Base-by-base conservation (phyloP, 2,888 invertebrate species). In the Lithophane socia region DNA sequence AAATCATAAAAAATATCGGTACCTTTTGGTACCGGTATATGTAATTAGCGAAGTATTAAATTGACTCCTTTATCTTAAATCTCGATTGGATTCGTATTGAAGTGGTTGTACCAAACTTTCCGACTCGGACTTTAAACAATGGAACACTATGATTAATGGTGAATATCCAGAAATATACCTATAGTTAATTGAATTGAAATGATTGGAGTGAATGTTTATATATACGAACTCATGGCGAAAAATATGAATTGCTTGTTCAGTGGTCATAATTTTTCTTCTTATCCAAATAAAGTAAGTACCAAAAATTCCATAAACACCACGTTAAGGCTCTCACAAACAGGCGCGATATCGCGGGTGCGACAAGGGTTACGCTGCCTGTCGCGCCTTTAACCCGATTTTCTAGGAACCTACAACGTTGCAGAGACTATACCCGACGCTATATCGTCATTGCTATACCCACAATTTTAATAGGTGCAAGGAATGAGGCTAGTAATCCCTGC, bases 11-110 rank as follows among this genome's bases (percentile, higher is more conserved):
- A 54, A 72, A 75, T 64, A 66, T 65, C 29, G 16, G 16, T 24
- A n/a, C 21, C 56, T 71, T 65, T 65, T 0, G 21, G 54, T 54
- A 56, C 42, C 49, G n/a, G 49, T 69, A 42, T 65, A 65, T 4
- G n/a, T 70, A 72, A 79, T 82, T 75, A 79, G 68, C 63, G n/a
- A 72, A 54, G 54, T 70, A 24, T 66, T 73, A 65, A 84, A 75
- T 83, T 78, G 18, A 83, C 75, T 77, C 79, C 73, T 77, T 84
- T 85, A 87, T 86, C 81, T 82, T 69, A 44, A 73, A 87, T 82
- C 77, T 85, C 82, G 76, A 83, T 84, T 80, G 83, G 77, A 72
- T 75, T 69, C 67, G 73, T 79, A 78, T 73, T 83, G 73, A 67
- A 70, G 29, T 68, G 37, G 56, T 74, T 75, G 74, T 75, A 75